phyloP scores from a whole-genome alignment of 2,797 vertebrate species.

The Cyclura pinguis region DNA sequence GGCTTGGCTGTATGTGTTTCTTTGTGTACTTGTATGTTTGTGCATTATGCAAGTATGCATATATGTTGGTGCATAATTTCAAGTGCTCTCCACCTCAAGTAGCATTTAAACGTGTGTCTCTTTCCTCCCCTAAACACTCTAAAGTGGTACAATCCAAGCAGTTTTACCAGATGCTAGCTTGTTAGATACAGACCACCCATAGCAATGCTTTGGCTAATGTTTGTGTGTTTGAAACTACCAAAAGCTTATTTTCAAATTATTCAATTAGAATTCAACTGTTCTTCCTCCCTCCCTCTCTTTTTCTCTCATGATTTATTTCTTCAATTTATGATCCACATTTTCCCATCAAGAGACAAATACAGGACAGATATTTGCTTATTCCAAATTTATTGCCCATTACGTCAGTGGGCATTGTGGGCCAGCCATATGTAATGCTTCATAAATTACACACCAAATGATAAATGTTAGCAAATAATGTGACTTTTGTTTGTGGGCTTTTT shows the following conservation, averaged over 20 bases:
- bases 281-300: background rate
- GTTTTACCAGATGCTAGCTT: background rate
- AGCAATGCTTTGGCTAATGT: background rate
- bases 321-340: constrained; percentile 75
- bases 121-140: background rate
- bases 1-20: background rate
- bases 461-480: constrained; percentile 67
- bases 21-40: background rate
- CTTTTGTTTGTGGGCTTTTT: constrained; percentile 68
- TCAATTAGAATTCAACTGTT: background rate
- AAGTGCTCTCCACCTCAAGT: background rate
- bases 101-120: background rate
- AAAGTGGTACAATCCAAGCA: background rate
- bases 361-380: constrained; percentile 77
- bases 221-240: background rate
- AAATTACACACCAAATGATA: constrained; percentile 74
- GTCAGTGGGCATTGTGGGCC: constrained; percentile 73
- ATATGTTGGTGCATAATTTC: background rate
- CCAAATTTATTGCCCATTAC: constrained; percentile 77
- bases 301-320: constrained; percentile 66
- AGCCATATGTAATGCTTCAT: constrained; percentile 77
- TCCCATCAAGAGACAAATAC: constrained; percentile 74
- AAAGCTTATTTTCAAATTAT: background rate
- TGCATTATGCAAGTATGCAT: background rate
- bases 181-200: no score